Evolutionary conservation across 2,797 vertebrate species (phyloP).

Genomic region (Nyctalus aviator): DNA sequence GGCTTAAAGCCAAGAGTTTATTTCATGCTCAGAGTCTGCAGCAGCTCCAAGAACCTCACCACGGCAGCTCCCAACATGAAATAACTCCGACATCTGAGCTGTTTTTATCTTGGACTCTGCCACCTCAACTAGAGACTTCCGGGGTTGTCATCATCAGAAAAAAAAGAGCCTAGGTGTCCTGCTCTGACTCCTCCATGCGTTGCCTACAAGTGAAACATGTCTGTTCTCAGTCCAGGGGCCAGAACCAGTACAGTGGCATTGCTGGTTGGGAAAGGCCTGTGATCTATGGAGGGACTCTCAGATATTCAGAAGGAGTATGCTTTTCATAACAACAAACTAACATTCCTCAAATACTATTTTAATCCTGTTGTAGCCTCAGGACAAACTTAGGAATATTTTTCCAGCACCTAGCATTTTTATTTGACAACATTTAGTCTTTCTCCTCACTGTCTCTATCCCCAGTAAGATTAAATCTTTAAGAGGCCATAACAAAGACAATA

Average conservation of each 20-base stretch:
- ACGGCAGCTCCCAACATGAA: not conserved
- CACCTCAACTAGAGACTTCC: not conserved
- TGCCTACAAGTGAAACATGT: not conserved
- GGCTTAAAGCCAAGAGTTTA: not conserved
- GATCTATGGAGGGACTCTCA: not conserved
- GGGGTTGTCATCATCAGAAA: too few species aligned
- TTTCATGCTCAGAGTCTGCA: not conserved
- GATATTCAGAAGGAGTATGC: not conserved
- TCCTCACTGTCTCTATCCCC: not conserved
- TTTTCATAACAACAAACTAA: not conserved
- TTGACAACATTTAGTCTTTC: slow-evolving; percentile 4
- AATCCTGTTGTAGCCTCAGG: not conserved
- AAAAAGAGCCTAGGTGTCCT: not conserved
- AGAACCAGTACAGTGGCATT: not conserved
- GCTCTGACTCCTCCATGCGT: not conserved
- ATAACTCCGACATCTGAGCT: not conserved
- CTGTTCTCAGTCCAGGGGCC: not conserved
- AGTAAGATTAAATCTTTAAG: not conserved
- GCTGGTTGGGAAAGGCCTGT: not conserved
- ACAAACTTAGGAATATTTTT: slow-evolving; percentile 14
- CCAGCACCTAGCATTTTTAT: not conserved
- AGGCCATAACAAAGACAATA: not conserved
- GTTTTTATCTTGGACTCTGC: not conserved
- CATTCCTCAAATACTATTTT: slow-evolving; percentile 18
- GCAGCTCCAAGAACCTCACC: not conserved